Percentiles rank a stretch among this genome's conserved stretches.
These are phyloP conservation scores for Drosophila nebulosa DNA, from an alignment of 1,140 invertebrate genomes.

Conservation along the genomic window DNA sequence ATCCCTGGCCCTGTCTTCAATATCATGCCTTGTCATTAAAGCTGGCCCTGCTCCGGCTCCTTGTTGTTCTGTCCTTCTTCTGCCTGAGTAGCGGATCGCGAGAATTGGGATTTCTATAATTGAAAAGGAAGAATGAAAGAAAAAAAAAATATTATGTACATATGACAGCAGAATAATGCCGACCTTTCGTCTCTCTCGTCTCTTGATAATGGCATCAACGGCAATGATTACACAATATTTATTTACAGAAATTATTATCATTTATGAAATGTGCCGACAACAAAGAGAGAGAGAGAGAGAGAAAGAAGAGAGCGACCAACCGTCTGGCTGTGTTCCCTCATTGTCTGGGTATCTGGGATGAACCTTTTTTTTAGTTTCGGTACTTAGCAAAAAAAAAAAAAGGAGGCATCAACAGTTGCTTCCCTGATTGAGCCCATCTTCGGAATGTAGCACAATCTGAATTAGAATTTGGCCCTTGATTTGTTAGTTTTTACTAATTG, in stretches of 20 bases:
- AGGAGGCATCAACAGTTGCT: constrained; percentile 55
- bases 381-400: constrained; percentile 2
- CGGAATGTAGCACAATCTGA: no score
- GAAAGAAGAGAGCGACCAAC: neutral
- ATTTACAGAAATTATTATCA: constrained; percentile 72
- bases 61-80: constrained; percentile 21
- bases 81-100: constrained; percentile 46
- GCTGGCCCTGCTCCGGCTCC: constrained; percentile 15
- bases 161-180: constrained; percentile 68
- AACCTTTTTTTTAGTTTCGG: constrained; percentile 13
- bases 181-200: neutral
- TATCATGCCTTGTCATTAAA: constrained; percentile 66
- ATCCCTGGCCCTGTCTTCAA: constrained; percentile 36
- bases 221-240: constrained; percentile 70
- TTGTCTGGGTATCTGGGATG: constrained; percentile 19
- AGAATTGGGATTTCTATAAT: constrained; percentile 59
- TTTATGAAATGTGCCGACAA: constrained; percentile 47
- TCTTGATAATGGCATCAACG: constrained; percentile 36
- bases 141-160: neutral
- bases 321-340: constrained; percentile 9
- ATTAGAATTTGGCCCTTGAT: no score
- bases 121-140: constrained; percentile 20
- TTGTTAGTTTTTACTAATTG: no score
- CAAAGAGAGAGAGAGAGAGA: neutral
- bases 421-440: constrained; percentile 48